These are phyloP conservation scores for Holothuria glaberrima DNA, from an alignment of 35 echinoderm and acorn worm genomes.

Conservation along the genomic window DNA sequence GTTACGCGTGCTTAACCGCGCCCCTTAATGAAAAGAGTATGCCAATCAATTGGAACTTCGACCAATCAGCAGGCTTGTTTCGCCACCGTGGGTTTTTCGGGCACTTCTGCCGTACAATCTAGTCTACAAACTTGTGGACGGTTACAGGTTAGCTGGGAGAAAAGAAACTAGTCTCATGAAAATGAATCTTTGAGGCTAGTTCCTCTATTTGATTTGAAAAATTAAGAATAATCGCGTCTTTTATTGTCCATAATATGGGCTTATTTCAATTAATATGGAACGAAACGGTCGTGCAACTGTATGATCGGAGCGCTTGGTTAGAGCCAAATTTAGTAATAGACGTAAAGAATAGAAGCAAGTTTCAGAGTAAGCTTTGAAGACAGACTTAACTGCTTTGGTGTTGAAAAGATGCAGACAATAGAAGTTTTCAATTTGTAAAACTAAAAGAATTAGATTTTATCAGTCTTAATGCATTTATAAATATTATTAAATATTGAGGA, in stretches of 20 bases:
- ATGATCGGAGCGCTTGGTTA: too few relatives aligned
- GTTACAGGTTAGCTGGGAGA: background rate
- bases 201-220: slow-evolving; percentile 39
- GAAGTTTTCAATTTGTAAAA: too few relatives aligned
- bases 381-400: too few relatives aligned
- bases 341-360: too few relatives aligned
- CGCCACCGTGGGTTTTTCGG: slow-evolving; percentile 15
- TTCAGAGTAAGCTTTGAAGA: too few relatives aligned
- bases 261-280: too few relatives aligned
- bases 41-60: slow-evolving; percentile 43
- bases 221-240: slow-evolving; percentile 16
- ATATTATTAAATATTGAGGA: too few relatives aligned
- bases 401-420: too few relatives aligned
- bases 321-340: too few relatives aligned
- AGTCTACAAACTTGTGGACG: slow-evolving; percentile 8
- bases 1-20: slow-evolving; percentile 58
- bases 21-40: slow-evolving; percentile 45
- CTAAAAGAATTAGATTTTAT: too few relatives aligned
- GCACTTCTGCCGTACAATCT: slow-evolving; percentile 11
- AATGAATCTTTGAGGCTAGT: background rate
- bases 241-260: slow-evolving; percentile 22
- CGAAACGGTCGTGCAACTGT: too few relatives aligned
- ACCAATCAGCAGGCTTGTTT: slow-evolving; percentile 25
- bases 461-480: too few relatives aligned
- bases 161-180: slow-evolving; percentile 4